Evolutionary conservation across 2,888 invertebrate species (phyloP), one percentile per base, ranked within the genome.

Genomic region (Tuta absoluta): DNA sequence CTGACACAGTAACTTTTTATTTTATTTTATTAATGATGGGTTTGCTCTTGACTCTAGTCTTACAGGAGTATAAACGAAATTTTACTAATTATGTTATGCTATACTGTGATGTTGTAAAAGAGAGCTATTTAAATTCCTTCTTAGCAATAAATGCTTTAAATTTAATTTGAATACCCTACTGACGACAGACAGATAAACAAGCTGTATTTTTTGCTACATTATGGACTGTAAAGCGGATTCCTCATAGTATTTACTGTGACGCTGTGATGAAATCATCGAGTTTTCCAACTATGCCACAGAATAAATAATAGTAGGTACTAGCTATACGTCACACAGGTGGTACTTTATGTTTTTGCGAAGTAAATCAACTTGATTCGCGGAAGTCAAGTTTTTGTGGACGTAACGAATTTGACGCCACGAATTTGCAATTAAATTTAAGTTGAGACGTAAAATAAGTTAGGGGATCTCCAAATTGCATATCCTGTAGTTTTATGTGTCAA

Each of bases 261-360:
- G 63, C n/a, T 24, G 28, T 19, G 28, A 17, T 65, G 65, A 58
- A 48, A 60, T 67, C 67, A 65, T 63, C 41, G 57, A 57, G 61
- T 61, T 64, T 67, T 63, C 64, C 64, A 57, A 3, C 41, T 41
- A 10, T 7, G n/a, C n/a, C n/a, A n/a, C n/a, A n/a, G n/a, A n/a
- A n/a, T n/a, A n/a, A n/a, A n/a, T n/a, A n/a, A n/a, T n/a, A n/a
- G n/a, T n/a, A n/a, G n/a, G n/a, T 53, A 53, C 10, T 56, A 33
- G 4, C 8, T 10, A 7, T 28, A 56, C 56, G n/a, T 56, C 24
- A 28, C 53, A 33, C n/a, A 53, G 56, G 0, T 56, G n/a, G 45
- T 45, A 45, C 45, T 45, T 45, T n/a, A 14, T 33, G 56, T 59
- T 59, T 57, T 38, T 21, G 58, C 58, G 38, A 33, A 56, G 28